A percentile compares a stretch with the other conserved stretches of the same genome.
phyloP scores from a whole-genome alignment of 2,888 invertebrate species.

The Pollenia labialis region DNA sequence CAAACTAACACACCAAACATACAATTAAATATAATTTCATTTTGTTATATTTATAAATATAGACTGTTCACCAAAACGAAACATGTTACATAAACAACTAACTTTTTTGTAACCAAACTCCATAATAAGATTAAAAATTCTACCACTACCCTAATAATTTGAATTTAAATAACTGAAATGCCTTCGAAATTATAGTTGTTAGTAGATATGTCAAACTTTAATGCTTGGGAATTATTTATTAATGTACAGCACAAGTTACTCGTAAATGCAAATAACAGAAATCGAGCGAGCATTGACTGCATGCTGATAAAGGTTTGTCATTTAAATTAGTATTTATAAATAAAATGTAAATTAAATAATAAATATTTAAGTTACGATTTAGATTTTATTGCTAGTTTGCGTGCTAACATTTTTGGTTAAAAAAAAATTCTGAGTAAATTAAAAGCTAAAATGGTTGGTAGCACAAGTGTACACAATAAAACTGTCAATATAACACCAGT shows the following conservation, averaged over 20 bases:
- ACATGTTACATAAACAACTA: too few species aligned
- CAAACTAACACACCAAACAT: too few species aligned
- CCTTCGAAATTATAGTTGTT: conserved; percentile 3
- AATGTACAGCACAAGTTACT: neutral
- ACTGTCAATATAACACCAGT: neutral
- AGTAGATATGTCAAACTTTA: neutral
- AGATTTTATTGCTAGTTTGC: conserved; percentile 15
- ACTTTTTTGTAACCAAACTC: too few species aligned
- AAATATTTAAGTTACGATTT: neutral
- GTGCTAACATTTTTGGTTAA: conserved; percentile 5
- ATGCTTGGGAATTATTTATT: neutral
- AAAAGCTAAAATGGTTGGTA: neutral
- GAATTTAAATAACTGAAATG: neutral
- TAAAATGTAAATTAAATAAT: neutral
- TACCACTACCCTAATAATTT: too few species aligned
- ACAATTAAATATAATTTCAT: too few species aligned
- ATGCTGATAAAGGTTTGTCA: neutral
- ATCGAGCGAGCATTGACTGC: neutral
- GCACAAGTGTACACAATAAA: neutral
- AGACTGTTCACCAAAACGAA: too few species aligned
- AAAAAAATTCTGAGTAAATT: neutral
- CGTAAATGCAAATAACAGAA: neutral
- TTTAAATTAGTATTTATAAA: conserved; percentile 1
- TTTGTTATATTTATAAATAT: too few species aligned
- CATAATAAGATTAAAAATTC: too few species aligned